Conservation (phyloP, 2,113 vertebrate species). For the Leptosomus discolor region DNA sequence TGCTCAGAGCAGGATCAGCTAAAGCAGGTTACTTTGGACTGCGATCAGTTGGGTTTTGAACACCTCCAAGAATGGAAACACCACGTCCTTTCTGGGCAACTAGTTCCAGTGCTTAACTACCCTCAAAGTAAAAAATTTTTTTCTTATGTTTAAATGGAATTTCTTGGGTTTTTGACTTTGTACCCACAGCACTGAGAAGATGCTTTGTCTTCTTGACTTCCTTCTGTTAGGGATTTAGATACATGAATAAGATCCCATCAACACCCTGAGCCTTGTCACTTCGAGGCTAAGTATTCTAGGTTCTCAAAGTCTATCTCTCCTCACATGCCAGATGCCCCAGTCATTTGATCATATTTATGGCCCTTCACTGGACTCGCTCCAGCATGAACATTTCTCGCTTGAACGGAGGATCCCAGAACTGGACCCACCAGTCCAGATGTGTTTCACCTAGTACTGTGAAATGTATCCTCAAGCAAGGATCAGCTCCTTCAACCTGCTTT, state of each 20-base stretch:
- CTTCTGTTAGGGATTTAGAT: not conserved
- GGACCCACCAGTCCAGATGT: not conserved
- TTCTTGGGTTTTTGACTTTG: not conserved
- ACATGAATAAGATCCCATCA: not conserved
- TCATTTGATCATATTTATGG: not conserved
- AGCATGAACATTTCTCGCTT: not conserved
- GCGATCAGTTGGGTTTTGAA: not conserved
- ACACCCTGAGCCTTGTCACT: not conserved
- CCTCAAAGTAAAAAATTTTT: not conserved
- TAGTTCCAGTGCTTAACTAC: not conserved
- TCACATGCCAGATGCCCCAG: not conserved
- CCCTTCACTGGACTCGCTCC: not conserved
- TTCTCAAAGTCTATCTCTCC: not conserved
- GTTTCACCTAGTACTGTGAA: not conserved
- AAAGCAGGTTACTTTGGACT: not conserved
- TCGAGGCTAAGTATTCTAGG: not conserved
- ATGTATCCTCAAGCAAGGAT: not conserved
- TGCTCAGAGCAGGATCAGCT: not conserved
- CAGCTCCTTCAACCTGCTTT: not conserved
- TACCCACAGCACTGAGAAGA: not conserved
- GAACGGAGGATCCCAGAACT: not conserved
- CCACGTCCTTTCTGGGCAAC: not conserved
- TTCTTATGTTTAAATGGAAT: not conserved
- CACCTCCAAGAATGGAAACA: not conserved
- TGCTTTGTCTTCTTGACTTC: not conserved